These are phyloP conservation scores for Bursaphelenchus mucronatus DNA, from an alignment of 1,140 invertebrate genomes.

Conservation along the genomic window DNA sequence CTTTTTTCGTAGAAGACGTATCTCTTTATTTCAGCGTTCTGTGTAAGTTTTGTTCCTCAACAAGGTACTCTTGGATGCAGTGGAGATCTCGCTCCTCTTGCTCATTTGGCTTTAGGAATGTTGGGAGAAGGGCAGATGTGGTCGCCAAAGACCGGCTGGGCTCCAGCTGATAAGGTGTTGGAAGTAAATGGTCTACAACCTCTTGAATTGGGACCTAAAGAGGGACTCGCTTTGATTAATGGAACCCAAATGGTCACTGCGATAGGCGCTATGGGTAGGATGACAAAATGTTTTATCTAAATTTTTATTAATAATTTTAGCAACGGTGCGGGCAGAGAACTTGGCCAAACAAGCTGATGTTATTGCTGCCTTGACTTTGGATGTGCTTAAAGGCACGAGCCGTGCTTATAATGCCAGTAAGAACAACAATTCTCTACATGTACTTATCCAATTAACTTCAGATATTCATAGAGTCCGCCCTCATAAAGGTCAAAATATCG, in stretches of 20 bases:
- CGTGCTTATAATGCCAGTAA: conserved; percentile 70
- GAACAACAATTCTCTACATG: conserved; percentile 9
- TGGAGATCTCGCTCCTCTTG: conserved; percentile 71
- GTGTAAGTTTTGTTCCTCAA: conserved; percentile 72
- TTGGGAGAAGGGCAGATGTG: conserved; percentile 78
- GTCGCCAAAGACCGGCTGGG: conserved; percentile 72
- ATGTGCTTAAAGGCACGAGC: conserved; percentile 72
- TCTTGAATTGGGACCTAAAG: conserved; percentile 69
- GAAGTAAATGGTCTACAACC: conserved; percentile 67
- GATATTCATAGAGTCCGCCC: conserved; percentile 70
- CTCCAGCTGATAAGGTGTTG: conserved; percentile 67
- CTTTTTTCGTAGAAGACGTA: background rate
- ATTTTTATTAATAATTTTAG: conserved; percentile 58
- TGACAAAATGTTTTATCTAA: conserved; percentile 6
- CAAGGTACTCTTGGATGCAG: conserved; percentile 74
- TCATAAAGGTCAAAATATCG: conserved; percentile 69
- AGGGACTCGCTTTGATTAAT: conserved; percentile 73
- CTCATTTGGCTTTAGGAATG: conserved; percentile 68
- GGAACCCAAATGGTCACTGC: conserved; percentile 73
- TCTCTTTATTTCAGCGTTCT: conserved; percentile 65
- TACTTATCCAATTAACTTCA: conserved; percentile 54
- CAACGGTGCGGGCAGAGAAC: conserved; percentile 67
- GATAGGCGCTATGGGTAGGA: conserved; percentile 68
- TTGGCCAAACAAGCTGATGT: conserved; percentile 71
- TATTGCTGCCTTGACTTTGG: conserved; percentile 70